Evolutionary conservation across 2,797 vertebrate species (phyloP), one percentile per base, ranked within the genome.

Genomic region (Kryptopterus vitreolus): DNA sequence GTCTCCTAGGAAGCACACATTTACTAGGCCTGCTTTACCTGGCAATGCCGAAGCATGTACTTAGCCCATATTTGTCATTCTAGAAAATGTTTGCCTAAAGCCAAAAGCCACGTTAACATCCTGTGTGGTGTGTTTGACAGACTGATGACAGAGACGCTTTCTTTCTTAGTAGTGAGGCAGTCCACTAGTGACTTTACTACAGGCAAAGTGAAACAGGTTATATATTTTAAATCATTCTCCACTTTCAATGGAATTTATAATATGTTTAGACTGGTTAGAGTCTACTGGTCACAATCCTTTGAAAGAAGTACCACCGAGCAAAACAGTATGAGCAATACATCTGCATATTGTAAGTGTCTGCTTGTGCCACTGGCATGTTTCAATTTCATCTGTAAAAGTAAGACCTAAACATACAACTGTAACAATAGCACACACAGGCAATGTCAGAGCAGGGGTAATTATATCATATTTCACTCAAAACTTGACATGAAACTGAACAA

Each of bases 61-160:
- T 81, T 48, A 58, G 61, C 55, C 59, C 46, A 38, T 29, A 78
- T 78, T 82, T 72, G 43, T 82, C 78, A 72, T 75, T 59, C 71
- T 79, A 43, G 43, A 43, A 75, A 76, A 70, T 52, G 83, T 70
- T 69, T 75, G 87, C 86, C 83, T 82, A 53, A 81, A 84, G 88
- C 85, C 52, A 70, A 72, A 77, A 48, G 59, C 31, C 26, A 81
- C 15, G 50, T 81, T 13, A 55, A 46, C 78, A 78, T 78, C 79
- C 81, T 77, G 78, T 78, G 70, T 68, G 77, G 74, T 73, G 70
- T 82, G 61, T 86, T 81, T 87, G 77, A 84, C 79, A 80, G 81
- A 86, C 87, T 88, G 88, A 86, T 84, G 76, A 82, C 76, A 73
- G 83, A 66, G 59, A 75, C 79, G 50, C 0, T 57, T n/a, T 80